Evolutionary conservation across 2,113 vertebrate genomes (phyloP), one percentile per base, ranked within the genome.

Genomic region (Psittacus erithacus): DNA sequence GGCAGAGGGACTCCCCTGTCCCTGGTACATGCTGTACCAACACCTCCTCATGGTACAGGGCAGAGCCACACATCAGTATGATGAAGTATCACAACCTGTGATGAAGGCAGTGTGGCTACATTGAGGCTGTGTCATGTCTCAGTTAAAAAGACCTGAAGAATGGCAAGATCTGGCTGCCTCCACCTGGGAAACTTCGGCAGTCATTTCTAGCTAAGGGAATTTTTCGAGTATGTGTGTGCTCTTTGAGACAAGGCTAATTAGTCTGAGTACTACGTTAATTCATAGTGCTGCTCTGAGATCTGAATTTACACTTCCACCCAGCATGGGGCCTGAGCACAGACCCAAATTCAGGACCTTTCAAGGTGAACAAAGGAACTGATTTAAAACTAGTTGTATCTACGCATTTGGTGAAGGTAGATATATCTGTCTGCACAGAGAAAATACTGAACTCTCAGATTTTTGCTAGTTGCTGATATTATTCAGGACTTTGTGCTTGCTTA

Each of bases 161-260:
- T 67, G 73, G n/a, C 25, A 43, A 18, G 62, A 49, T 63, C 13
- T 68, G 52, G 18, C 53, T 63, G 46, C 13, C 38, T 79, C n/a
- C 31, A 25, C 23, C 25, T 11, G 13, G 7, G 22, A 22, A 89
- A n/a, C 27, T 57, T 15, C 2, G 1, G 23, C 1, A 1, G 17
- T 29, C 62, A 15, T 41, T 43, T 18, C 22, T n/a, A 68, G 27
- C 52, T 57, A 41, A 68, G 41, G 27, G 60, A 53, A 35, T 67
- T 84, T n/a, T 79, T 23, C 41, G 16, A 43, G 11, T 16, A 50
- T 20, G 4, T 46, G 49, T 15, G 7, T 19, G 43, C 38, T 64
- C 38, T 85, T 41, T 46, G 43, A 68, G 24, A 20, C 55, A 85
- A 69, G 33, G 43, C 24, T 93, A 64, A 59, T 75, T 46, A 52